phyloP scores from a whole-genome alignment of 2,113 vertebrate genomes.

The Onychorhynchus coronatus region DNA sequence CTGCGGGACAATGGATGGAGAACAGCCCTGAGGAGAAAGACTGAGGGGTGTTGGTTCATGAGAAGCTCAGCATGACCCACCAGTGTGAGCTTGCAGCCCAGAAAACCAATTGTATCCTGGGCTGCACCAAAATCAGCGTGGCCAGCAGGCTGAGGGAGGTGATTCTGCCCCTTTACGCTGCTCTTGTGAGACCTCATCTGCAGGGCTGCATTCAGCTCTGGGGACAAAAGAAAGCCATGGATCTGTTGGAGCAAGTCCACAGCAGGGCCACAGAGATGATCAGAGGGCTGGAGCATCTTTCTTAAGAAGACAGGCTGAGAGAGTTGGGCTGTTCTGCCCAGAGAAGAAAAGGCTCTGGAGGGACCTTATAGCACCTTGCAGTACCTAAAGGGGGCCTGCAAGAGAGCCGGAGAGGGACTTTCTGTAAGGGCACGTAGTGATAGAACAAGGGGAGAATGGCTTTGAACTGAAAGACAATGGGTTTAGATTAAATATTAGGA shows the following conservation, averaged over 20 bases:
- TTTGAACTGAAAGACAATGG: neutral
- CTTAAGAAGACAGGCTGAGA: neutral
- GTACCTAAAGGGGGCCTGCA: neutral
- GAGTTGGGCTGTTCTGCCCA: neutral
- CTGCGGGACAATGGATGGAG: neutral
- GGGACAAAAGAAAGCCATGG: neutral
- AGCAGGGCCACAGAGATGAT: rapidly evolving
- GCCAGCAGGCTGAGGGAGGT: neutral
- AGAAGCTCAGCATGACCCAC: neutral
- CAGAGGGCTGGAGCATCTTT: neutral
- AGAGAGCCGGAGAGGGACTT: neutral
- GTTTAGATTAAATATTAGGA: neutral
- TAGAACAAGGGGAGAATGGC: neutral
- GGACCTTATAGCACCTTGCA: neutral
- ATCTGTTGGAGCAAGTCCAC: neutral
- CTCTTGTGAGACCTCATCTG: neutral
- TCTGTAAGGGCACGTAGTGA: neutral
- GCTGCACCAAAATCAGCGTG: neutral
- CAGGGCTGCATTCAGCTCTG: neutral
- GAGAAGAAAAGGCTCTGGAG: neutral
- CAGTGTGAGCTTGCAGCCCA: neutral
- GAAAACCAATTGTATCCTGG: neutral
- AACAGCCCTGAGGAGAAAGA: neutral
- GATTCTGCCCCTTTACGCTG: neutral
- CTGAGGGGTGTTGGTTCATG: neutral